A percentile compares a stretch with the other conserved stretches of the same genome.
Conservation (phyloP, 2,888 invertebrate species). For the Zygaena filipendulae region DNA sequence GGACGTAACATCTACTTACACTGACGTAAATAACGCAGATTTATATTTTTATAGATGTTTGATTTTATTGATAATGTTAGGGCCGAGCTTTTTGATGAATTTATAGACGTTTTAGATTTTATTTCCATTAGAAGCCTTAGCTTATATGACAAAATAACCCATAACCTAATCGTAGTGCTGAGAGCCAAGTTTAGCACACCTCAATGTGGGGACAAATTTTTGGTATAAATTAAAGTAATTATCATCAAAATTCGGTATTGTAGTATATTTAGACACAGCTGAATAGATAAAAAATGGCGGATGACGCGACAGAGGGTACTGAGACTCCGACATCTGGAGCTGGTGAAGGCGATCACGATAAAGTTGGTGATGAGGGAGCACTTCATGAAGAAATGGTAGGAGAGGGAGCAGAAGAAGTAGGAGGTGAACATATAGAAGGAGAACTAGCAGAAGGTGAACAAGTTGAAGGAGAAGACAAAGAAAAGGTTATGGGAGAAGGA, state of each 20-base stretch:
- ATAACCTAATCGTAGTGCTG: constrained; percentile 36
- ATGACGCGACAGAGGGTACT: constrained; percentile 16
- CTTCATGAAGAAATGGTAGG: constrained; percentile 15
- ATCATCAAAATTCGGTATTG: neutral
- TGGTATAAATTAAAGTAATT: constrained; percentile 28
- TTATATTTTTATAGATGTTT: too few relatives aligned
- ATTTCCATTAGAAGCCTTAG: constrained; percentile 34
- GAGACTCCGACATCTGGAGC: too few relatives aligned
- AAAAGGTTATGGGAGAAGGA: constrained; percentile 21
- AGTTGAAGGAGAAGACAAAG: constrained; percentile 19
- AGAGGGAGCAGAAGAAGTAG: constrained; percentile 12
- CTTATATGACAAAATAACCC: constrained; percentile 47
- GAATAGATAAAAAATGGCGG: constrained; percentile 19
- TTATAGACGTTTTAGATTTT: constrained; percentile 38
- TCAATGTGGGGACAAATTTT: constrained; percentile 36
- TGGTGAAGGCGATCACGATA: constrained; percentile 7
- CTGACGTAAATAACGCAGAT: too few relatives aligned
- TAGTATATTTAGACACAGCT: constrained; percentile 1
- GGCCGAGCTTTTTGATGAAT: constrained; percentile 32
- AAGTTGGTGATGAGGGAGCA: constrained; percentile 5
- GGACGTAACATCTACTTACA: too few relatives aligned
- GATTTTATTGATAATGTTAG: constrained; percentile 34
- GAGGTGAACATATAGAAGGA: constrained; percentile 19
- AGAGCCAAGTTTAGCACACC: constrained; percentile 35
- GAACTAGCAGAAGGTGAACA: constrained; percentile 21